A percentile compares a stretch with the other conserved stretches of the same genome.
Conservation (phyloP, 2,113 vertebrate species). For the Centrocercus urophasianus region DNA sequence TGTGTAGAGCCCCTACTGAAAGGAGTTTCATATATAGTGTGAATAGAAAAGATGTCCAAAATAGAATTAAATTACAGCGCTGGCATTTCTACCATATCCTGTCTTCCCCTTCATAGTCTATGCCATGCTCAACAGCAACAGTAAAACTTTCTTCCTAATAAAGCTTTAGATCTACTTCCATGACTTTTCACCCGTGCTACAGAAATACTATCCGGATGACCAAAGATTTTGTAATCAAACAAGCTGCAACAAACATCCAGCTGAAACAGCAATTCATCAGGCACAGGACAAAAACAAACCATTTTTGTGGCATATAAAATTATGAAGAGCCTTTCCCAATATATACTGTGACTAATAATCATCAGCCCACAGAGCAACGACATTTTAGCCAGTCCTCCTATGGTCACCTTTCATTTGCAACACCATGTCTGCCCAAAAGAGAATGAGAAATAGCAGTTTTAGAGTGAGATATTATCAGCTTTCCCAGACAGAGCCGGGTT, state of each 20-base stretch:
- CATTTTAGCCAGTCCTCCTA: slow-evolving; percentile 35
- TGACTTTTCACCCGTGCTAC: not conserved
- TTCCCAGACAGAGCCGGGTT: not conserved
- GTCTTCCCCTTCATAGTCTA: not conserved
- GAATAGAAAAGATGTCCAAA: not conserved
- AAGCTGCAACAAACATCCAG: slow-evolving; percentile 61
- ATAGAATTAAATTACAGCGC: not conserved
- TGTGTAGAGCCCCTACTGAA: not conserved
- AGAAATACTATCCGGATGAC: slow-evolving; percentile 45
- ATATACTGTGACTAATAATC: slow-evolving; percentile 45
- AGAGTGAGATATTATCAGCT: slow-evolving; percentile 35
- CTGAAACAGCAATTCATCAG: slow-evolving; percentile 49
- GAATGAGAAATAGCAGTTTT: slow-evolving; percentile 23
- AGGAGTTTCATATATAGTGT: not conserved
- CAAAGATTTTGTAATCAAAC: slow-evolving; percentile 60
- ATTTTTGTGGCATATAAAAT: slow-evolving; percentile 28
- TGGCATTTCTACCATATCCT: slow-evolving; percentile 4
- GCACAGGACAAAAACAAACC: slow-evolving; percentile 7
- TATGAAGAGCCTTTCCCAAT: slow-evolving; percentile 51
- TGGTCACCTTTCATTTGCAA: slow-evolving; percentile 45
- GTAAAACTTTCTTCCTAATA: slow-evolving; percentile 47
- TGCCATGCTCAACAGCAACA: not conserved
- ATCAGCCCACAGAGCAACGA: not conserved
- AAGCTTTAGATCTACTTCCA: not conserved
- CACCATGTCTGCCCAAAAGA: slow-evolving; percentile 9